These are phyloP conservation scores for Drosophila ezoana DNA, from an alignment of 2,888 invertebrate species.

Conservation along the genomic window DNA sequence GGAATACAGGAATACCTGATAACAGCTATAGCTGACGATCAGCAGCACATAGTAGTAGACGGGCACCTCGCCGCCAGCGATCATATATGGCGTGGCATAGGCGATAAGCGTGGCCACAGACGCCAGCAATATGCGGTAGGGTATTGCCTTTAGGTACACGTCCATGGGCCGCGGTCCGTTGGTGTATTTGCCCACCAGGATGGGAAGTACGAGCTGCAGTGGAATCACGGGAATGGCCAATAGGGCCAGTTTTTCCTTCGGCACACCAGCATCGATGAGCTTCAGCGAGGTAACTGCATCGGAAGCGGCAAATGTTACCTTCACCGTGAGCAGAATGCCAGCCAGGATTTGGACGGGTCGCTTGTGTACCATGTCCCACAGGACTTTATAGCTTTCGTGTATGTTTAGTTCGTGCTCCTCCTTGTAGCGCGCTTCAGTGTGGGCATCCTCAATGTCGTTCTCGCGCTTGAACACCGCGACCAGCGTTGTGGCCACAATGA, in stretches of 20 bases:
- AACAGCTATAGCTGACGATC: constrained; percentile 92
- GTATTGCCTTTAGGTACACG: constrained; percentile 94
- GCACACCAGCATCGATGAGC: constrained; percentile 97
- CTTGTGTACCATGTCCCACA: constrained; percentile 93
- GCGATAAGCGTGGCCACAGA: constrained; percentile 93
- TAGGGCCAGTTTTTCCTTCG: constrained; percentile 96
- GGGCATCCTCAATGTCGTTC: constrained; percentile 85
- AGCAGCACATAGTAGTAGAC: constrained; percentile 91
- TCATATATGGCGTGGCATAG: constrained; percentile 92
- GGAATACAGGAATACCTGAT: constrained; percentile 97
- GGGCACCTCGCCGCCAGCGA: constrained; percentile 87
- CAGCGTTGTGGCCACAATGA: constrained; percentile 94
- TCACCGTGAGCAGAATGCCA: constrained; percentile 93
- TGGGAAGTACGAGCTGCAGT: constrained; percentile 95
- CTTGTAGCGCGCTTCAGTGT: constrained; percentile 75
- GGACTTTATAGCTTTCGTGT: constrained; percentile 91
- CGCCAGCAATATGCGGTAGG: constrained; percentile 94
- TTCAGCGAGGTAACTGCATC: constrained; percentile 98
- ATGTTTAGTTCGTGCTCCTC: constrained; percentile 85
- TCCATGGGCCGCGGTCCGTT: constrained; percentile 95
- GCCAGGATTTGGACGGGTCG: constrained; percentile 92
- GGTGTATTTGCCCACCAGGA: constrained; percentile 91
- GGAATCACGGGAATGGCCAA: constrained; percentile 97
- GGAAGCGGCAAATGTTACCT: constrained; percentile 97
- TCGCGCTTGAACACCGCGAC: constrained; percentile 96